Evolutionary conservation across 2,113 vertebrate genomes (phyloP), one percentile per base, ranked within the genome.

Genomic region (Vidua chalybeata): DNA sequence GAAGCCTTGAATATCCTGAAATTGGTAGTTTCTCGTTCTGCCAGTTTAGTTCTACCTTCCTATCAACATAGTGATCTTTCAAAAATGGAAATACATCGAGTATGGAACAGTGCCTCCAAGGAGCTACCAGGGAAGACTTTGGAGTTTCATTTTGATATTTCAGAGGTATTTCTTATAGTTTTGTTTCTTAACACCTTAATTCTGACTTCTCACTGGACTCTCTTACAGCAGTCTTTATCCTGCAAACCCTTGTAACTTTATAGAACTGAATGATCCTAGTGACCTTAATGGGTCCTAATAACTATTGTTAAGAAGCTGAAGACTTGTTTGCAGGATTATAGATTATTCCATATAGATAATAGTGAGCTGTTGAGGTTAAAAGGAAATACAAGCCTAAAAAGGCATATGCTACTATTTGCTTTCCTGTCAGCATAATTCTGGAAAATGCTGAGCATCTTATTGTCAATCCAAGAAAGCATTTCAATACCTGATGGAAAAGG

Each of bases 131-230:
- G 99, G 43, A 99, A 99, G 97, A 99, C 99, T 11, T 97, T 99
- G 87, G 99, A 99, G 90, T 99, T 99, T 89, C 99, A 99, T 84
- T 99, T 99, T 79, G 99, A 99, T 97, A 99, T 99, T 91, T 99
- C 99, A 35, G 99, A 99, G 99, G 99, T 99, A 96, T 46, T 73
- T 6, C 63, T 68, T 91, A n/a, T 82, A 30, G 54, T 72, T 90
- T 31, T 86, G 7, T 37, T 83, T n/a, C 27, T 81, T 73, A 71
- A 72, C 33, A 68, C 55, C 15, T 64, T 87, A 31, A 24, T 85
- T 96, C 39, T 88, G 67, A 56, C 16, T 80, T 90, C 51, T 80
- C 68, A 51, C 30, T 64, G 31, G 46, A 52, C 27, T 67, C 22
- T 79, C 52, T 56, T 74, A 51, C 7, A 59, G 26, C 31, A 63